phyloP scores from a whole-genome alignment of 2,888 invertebrate genomes.

The Lissocephala sabroskyi region DNA sequence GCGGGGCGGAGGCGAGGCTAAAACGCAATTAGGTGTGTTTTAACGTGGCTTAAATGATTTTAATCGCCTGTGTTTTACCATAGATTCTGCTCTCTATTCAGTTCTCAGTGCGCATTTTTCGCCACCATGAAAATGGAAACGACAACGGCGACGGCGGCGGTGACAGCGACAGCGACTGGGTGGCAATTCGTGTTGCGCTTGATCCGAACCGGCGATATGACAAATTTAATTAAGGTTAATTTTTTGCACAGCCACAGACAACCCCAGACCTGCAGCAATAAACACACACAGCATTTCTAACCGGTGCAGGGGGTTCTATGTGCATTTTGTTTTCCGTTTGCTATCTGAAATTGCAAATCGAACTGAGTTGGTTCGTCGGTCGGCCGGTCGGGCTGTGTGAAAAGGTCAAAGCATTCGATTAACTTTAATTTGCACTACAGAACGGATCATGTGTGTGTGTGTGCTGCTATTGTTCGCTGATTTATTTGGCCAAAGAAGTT shows the following conservation, averaged over 20 bases:
- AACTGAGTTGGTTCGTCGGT: conserved; percentile 30
- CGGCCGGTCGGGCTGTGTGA: conserved; percentile 38
- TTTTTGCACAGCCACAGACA: conserved; percentile 1
- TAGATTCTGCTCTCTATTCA: conserved; percentile 40
- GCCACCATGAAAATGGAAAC: not conserved
- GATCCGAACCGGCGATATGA: conserved; percentile 49
- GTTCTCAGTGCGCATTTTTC: too few species aligned
- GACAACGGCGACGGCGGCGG: conserved; percentile 1
- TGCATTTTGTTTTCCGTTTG: conserved; percentile 1
- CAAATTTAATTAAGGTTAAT: conserved; percentile 56
- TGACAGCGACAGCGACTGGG: conserved; percentile 22
- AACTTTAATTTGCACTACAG: conserved; percentile 57
- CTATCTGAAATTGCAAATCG: conserved; percentile 59
- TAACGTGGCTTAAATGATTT: conserved; percentile 44
- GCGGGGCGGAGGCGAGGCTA: conserved; percentile 9
- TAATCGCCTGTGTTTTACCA: conserved; percentile 52
- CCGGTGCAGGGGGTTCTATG: not conserved
- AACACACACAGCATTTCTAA: conserved; percentile 19
- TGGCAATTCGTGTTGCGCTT: conserved; percentile 26
- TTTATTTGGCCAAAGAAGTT: conserved; percentile 46
- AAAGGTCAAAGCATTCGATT: conserved; percentile 65
- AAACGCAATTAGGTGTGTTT: conserved; percentile 57
- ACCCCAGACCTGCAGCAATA: not conserved
- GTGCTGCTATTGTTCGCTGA: conserved; percentile 46
- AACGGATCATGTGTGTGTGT: conserved; percentile 5